Base-by-base conservation (phyloP, 2,888 invertebrate genomes). In the Tenthredo livida region DNA sequence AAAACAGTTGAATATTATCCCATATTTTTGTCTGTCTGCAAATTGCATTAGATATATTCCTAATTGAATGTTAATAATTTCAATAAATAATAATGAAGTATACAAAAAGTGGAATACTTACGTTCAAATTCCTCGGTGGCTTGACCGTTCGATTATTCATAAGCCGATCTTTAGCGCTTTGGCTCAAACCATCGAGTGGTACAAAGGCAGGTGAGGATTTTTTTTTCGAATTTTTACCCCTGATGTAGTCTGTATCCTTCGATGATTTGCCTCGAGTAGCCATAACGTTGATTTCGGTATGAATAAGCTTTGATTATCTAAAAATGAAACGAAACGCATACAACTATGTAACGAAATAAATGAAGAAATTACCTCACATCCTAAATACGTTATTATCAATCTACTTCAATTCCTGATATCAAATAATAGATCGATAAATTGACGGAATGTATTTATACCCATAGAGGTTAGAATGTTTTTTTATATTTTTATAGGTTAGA, bases 91-190 rank as follows among this genome's bases (percentile, higher is more conserved):
- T n/a, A 61, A 9, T 61, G 0, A 25, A 33, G 5, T 17, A 67
- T 17, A 67, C 7, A 37, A 37, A 17, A 67, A 17, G 21, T 33
- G 17, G 7, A 1, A 40, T 61, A 40, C 61, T 58, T 58, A 78
- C 78, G 10, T 37, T 33, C 4, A 78, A 12, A 78, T 78, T 78
- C 5, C 40, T 78, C 2, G 78, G 78, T 0, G 67, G 82, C 43
- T 29, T 83, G n/a, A 67, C 67, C 4, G 25, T 29, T 15, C 67
- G 65, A 25, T 83, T 37, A 25, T 83, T 83, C 65, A 83, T 83
- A 9, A 4, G 25, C 7, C 67, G 25, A 29, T 83, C 82, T 43
- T 25, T 83, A 0, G 58, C 67, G 7, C 82, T 65, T 7, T 67
- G 82, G 33, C 82, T 83, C n/a, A 47, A 10, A 4, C 82, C 82